phyloP scores from a whole-genome alignment of 1,140 invertebrate species.

The Polyergus mexicanus region DNA sequence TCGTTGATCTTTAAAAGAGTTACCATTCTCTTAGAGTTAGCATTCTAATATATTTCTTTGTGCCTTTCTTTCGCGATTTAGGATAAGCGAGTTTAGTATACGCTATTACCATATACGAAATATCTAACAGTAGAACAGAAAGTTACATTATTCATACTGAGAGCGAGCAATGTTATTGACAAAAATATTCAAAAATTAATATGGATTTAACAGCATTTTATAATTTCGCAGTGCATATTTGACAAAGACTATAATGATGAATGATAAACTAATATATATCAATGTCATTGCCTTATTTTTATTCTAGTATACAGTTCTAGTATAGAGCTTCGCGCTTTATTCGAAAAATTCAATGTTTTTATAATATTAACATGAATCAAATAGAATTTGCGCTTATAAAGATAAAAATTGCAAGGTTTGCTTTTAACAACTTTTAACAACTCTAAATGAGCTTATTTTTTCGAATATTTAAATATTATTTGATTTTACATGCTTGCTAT shows the following conservation, averaged over 20 bases:
- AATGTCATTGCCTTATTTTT: slow-evolving; percentile 1
- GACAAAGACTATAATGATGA: slow-evolving; percentile 7
- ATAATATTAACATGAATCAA: background rate
- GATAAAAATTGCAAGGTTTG: slow-evolving; percentile 12
- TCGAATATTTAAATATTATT: slow-evolving; percentile 41
- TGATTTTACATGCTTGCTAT: slow-evolving; percentile 34
- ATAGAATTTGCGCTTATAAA: background rate
- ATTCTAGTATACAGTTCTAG: background rate
- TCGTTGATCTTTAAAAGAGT: slow-evolving; percentile 60
- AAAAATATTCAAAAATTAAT: slow-evolving; percentile 24
- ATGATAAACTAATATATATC: background rate
- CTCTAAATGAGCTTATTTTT: slow-evolving; percentile 6
- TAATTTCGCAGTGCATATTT: slow-evolving; percentile 21
- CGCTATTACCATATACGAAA: background rate
- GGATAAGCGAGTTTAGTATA: slow-evolving; percentile 34
- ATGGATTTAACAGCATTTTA: slow-evolving; percentile 33
- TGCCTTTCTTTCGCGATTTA: slow-evolving; percentile 64
- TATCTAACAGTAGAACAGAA: slow-evolving; percentile 6
- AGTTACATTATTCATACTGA: slow-evolving; percentile 41
- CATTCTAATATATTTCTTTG: slow-evolving; percentile 46
- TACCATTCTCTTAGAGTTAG: slow-evolving; percentile 66
- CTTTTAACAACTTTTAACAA: background rate
- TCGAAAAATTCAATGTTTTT: slow-evolving; percentile 15
- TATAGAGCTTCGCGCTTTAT: background rate
- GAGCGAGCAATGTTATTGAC: slow-evolving; percentile 34